Evolutionary conservation across 1,140 invertebrate species (phyloP), one percentile per base, ranked within the genome.

Genomic region (Lasaia peninsularis): DNA sequence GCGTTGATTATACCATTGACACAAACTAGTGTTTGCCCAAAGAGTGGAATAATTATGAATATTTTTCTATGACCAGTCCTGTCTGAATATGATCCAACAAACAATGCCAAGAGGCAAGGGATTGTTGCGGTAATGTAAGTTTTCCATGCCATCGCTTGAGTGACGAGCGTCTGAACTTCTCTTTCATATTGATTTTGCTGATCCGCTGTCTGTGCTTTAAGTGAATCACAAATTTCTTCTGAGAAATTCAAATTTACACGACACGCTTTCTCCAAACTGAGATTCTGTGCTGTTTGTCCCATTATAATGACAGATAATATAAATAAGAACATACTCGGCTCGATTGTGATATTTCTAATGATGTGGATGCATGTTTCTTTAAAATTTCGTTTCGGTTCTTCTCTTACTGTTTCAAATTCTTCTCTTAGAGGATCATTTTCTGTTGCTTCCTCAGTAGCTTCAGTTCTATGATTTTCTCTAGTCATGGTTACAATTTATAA

Each of bases 21-120:
- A 59, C 71, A 73, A 1, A 75, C 56, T 6, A 88, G 33, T 0
- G 83, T 44, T 67, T 92, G 90, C 11, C 82, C 80, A 1, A 40
- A n/a, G 1, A 78, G 44, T 11, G 77, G 35, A 0, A 73, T 44
- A 18, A 91, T 85, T 31, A 91, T 88, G 10, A 92, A 89, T 64
- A 92, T 91, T 63, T 93, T 84, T 56, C 88, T 84, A 18, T 74
- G 63, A 3, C 91, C 90, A 21, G 91, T 89, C 33, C 75, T 80
- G 61, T 92, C 92, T 51, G 91, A 91, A 67, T 72, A 87, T 2
- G 91, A 50, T 88, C 93, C 80, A 91, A 92, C 44, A 91, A 84
- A 51, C 86, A 94, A 73, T 89, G 93, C 37, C 90, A 91, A 75
- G 88, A 93, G 7, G 91, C 93, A 93, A 60, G 64, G 89, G 67